Conservation (phyloP, 2,888 invertebrate species). For the Apodemia zela region DNA sequence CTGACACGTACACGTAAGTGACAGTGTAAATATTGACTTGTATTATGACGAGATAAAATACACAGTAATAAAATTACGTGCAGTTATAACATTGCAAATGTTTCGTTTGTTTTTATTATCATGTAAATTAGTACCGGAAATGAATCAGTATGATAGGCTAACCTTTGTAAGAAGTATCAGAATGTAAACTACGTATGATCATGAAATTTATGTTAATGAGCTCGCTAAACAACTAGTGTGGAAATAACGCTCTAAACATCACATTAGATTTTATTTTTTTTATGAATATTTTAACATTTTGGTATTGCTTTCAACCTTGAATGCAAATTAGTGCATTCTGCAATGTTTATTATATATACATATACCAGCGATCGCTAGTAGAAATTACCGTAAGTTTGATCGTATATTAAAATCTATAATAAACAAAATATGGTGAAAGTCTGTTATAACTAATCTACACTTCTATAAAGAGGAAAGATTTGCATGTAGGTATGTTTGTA, state of each 20-base stretch:
- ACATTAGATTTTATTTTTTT: conserved; percentile 5
- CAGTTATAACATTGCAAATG: not conserved
- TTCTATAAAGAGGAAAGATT: too few relatives aligned
- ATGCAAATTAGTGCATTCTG: not conserved
- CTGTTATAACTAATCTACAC: too few relatives aligned
- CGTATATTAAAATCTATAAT: too few relatives aligned
- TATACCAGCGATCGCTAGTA: too few relatives aligned
- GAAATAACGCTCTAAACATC: not conserved
- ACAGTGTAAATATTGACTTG: not conserved
- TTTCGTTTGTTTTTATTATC: conserved; percentile 18
- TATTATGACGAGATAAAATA: not conserved
- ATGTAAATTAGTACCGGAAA: conserved; percentile 24
- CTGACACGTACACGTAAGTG: too few relatives aligned
- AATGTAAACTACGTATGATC: conserved; percentile 42
- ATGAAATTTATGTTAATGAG: conserved; percentile 60
- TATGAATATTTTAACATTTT: conserved; percentile 1
- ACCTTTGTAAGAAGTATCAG: conserved; percentile 42
- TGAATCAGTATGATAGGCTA: conserved; percentile 31
- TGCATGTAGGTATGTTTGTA: too few relatives aligned
- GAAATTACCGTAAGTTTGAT: too few relatives aligned
- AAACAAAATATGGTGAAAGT: too few relatives aligned
- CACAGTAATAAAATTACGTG: too few relatives aligned
- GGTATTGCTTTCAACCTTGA: not conserved
- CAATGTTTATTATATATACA: too few relatives aligned
- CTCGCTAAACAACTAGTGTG: conserved; percentile 46